Evolutionary conservation across 2,113 vertebrate genomes (phyloP).

Genomic region (Chloropsis cyanopogon): DNA sequence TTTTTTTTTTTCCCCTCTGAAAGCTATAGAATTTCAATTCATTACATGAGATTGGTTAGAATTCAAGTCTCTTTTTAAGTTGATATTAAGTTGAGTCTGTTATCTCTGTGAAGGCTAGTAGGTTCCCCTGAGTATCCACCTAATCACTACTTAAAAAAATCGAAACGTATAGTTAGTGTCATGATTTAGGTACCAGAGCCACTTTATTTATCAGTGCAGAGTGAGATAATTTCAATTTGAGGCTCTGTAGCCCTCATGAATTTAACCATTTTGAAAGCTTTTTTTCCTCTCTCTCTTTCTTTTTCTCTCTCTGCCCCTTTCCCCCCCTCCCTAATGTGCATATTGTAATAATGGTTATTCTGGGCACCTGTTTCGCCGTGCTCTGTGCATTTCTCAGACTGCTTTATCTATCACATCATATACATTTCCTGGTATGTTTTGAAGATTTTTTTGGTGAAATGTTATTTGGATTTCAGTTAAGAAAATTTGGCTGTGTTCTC

Average conservation of each 20-base stretch:
- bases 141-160: constrained; percentile 92
- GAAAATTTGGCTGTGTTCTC: constrained; percentile 39
- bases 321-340: neutral
- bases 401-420: neutral
- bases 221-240: constrained; percentile 85
- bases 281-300: neutral
- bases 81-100: constrained; percentile 92
- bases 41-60: constrained; percentile 90
- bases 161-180: constrained; percentile 84
- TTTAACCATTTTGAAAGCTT: constrained; percentile 77
- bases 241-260: constrained; percentile 78
- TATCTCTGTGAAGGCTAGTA: constrained; percentile 84
- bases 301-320: neutral
- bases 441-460: constrained; percentile 15
- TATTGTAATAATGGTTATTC: constrained; percentile 65
- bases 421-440: neutral
- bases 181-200: constrained; percentile 83
- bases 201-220: constrained; percentile 82
- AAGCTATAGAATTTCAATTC: constrained; percentile 93
- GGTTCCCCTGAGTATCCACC: constrained; percentile 84
- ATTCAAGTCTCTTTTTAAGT: constrained; percentile 91
- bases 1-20: constrained; percentile 61
- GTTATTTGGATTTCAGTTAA: constrained; percentile 10
- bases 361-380: constrained; percentile 34
- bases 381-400: constrained; percentile 19